A percentile compares a stretch with the other conserved stretches of the same genome.
phyloP scores from a whole-genome alignment of 2,113 vertebrate species.

The Osmerus eperlanus region DNA sequence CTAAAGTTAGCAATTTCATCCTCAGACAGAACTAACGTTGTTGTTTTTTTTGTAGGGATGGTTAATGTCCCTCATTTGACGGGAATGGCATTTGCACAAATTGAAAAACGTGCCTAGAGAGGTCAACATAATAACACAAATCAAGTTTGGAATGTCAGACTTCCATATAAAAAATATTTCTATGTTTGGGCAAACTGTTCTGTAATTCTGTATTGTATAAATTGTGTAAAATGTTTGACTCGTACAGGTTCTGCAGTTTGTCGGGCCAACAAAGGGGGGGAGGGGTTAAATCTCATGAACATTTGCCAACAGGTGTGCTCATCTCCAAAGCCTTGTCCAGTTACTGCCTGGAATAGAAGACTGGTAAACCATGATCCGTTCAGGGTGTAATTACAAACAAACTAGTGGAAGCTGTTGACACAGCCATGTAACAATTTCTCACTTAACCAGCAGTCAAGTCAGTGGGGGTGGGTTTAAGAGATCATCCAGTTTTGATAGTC shows the following conservation, averaged over 20 bases:
- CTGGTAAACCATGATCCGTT: slow-evolving; percentile 1
- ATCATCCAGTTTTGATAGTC: slow-evolving; percentile 24
- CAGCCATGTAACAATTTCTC: slow-evolving; percentile 15
- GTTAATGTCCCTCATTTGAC: slow-evolving; percentile 23
- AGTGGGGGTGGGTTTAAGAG: slow-evolving; percentile 12
- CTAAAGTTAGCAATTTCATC: background rate
- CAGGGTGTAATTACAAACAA: background rate
- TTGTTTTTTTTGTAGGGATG: slow-evolving; percentile 1
- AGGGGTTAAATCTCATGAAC: background rate
- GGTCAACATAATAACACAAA: slow-evolving; percentile 25
- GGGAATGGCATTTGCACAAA: slow-evolving; percentile 42
- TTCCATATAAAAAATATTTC: slow-evolving; percentile 29
- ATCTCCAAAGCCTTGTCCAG: background rate
- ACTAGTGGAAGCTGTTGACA: background rate
- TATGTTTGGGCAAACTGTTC: slow-evolving; percentile 6
- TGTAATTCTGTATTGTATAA: slow-evolving; percentile 8
- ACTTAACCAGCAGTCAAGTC: slow-evolving; percentile 31
- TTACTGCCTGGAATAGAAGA: slow-evolving; percentile 1
- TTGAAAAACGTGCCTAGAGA: slow-evolving; percentile 36
- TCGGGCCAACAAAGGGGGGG: slow-evolving; percentile 1
- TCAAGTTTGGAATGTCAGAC: slow-evolving; percentile 12
- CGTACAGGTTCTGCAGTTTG: slow-evolving; percentile 23
- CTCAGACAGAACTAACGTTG: slow-evolving; percentile 4
- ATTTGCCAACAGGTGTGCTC: slow-evolving; percentile 11
- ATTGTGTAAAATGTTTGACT: background rate